These are phyloP conservation scores for Lacanobia wlatinum DNA, from an alignment of 2,888 invertebrate genomes.

Conservation along the genomic window DNA sequence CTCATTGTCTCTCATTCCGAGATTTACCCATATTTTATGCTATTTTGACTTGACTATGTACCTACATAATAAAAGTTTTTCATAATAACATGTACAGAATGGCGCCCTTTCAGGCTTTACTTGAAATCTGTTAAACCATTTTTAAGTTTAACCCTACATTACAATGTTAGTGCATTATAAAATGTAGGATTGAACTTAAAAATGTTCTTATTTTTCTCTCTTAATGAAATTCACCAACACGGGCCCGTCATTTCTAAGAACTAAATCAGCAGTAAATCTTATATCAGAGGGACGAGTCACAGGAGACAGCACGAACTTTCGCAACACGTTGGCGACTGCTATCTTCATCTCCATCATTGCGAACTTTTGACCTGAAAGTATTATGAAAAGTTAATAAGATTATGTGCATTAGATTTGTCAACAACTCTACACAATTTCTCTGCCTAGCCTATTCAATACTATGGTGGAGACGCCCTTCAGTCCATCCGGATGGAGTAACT, in stretches of 20 bases:
- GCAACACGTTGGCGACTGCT: slow-evolving; percentile 86
- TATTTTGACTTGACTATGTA: no score
- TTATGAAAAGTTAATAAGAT: background rate
- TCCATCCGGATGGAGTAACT: background rate
- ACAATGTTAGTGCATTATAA: no score
- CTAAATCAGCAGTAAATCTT: slow-evolving; percentile 78
- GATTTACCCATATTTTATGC: no score
- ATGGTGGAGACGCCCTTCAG: background rate
- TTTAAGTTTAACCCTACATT: background rate
- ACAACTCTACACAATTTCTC: background rate
- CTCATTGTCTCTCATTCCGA: no score
- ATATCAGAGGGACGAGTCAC: slow-evolving; percentile 86
- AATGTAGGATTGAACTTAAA: no score
- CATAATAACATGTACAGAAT: no score
- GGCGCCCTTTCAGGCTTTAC: no score
- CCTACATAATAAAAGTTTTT: no score
- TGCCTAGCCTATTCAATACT: background rate
- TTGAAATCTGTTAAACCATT: no score
- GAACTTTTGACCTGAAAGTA: slow-evolving; percentile 90
- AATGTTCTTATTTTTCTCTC: slow-evolving; percentile 53
- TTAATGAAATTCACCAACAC: slow-evolving; percentile 80
- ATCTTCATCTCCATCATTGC: slow-evolving; percentile 92
- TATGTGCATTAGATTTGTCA: background rate
- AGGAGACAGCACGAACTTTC: slow-evolving; percentile 85
- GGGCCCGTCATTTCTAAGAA: slow-evolving; percentile 81